phyloP scores from a whole-genome alignment of 2,797 vertebrate species.

The Acipenser transmontanus region DNA sequence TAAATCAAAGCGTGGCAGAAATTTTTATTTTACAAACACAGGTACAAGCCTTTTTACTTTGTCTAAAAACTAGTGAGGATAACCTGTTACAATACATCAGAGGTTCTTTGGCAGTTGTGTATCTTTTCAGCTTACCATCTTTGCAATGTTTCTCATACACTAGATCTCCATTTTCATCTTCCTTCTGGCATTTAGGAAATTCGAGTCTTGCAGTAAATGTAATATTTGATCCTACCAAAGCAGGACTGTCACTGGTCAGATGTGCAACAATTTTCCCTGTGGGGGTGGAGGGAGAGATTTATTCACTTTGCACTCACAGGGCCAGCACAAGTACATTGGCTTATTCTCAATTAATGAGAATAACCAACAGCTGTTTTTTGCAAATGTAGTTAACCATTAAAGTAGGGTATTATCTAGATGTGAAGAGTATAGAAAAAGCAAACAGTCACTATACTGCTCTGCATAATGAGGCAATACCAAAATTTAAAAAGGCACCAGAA shows the following conservation, averaged over 20 bases:
- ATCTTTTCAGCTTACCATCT: constrained; percentile 54
- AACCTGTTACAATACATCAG: too few relatives aligned
- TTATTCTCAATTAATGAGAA: neutral
- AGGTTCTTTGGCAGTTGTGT: too few relatives aligned
- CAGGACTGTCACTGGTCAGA: constrained; percentile 80
- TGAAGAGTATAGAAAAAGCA: neutral
- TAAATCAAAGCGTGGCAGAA: too few relatives aligned
- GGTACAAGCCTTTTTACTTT: too few relatives aligned
- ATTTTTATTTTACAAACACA: too few relatives aligned
- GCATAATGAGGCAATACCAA: neutral
- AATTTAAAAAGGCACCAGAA: neutral
- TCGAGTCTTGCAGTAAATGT: constrained; percentile 75
- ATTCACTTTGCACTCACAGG: too few relatives aligned
- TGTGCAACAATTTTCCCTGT: constrained; percentile 62
- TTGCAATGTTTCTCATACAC: constrained; percentile 72
- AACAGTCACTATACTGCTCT: neutral
- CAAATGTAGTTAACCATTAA: neutral
- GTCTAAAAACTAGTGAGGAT: too few relatives aligned
- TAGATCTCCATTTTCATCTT: constrained; percentile 66
- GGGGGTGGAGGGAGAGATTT: constrained; percentile 20
- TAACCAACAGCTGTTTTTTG: neutral
- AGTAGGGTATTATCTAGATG: too few relatives aligned
- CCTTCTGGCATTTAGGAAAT: constrained; percentile 77
- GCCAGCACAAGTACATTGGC: neutral
- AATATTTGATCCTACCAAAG: constrained; percentile 75